Conservation (phyloP, 2,888 invertebrate species). For the Nowickia ferox region DNA sequence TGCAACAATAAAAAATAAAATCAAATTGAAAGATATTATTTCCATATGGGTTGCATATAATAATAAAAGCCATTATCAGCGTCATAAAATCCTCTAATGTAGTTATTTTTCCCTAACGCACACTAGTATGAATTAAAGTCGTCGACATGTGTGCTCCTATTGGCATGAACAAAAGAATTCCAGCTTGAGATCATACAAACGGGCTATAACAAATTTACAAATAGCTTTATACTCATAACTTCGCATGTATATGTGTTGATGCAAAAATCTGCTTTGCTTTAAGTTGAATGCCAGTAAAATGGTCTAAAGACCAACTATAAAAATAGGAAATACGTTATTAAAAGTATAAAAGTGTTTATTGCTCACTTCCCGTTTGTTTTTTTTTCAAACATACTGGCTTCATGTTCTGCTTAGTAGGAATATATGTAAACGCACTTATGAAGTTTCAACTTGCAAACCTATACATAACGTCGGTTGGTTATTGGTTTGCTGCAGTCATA, state of each 20-base stretch:
- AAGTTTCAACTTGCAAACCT: neutral
- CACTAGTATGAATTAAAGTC: neutral
- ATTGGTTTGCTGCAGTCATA: too few species aligned
- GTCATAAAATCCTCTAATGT: slow-evolving; percentile 47
- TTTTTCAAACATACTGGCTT: slow-evolving; percentile 6
- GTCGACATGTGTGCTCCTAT: neutral
- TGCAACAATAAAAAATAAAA: neutral
- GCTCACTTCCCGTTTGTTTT: slow-evolving; percentile 53
- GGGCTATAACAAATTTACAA: slow-evolving; percentile 47
- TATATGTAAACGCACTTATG: neutral
- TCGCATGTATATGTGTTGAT: neutral
- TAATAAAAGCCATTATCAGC: slow-evolving; percentile 48
- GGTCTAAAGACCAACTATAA: slow-evolving; percentile 43
- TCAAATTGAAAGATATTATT: slow-evolving; percentile 28
- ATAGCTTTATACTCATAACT: neutral
- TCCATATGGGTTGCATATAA: slow-evolving; percentile 26
- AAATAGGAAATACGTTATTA: slow-evolving; percentile 54
- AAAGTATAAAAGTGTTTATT: slow-evolving; percentile 64
- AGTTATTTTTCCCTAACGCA: neutral
- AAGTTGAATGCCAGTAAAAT: slow-evolving; percentile 46
- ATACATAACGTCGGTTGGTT: too few species aligned
- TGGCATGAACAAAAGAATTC: neutral
- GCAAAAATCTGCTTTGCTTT: slow-evolving; percentile 39
- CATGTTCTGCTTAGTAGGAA: neutral
- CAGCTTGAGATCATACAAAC: slow-evolving; percentile 25